Evolutionary conservation across 2,797 vertebrate species (phyloP).

Genomic region (Chaenodraco wilsoni): DNA sequence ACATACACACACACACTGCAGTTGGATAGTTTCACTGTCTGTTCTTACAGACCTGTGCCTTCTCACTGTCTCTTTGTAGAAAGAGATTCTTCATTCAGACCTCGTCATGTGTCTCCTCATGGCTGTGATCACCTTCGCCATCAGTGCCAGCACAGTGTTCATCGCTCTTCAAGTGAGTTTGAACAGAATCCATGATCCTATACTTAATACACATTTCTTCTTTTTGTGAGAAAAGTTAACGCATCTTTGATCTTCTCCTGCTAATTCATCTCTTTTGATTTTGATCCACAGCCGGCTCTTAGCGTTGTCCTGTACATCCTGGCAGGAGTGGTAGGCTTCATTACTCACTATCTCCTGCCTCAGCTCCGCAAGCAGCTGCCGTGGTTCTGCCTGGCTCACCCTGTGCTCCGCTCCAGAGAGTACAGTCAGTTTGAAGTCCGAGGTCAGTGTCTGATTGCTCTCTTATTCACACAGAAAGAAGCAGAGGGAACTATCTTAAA

Average conservation of each 20-base stretch:
- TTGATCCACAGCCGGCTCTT: slow-evolving; percentile 86
- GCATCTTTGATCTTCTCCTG: background rate
- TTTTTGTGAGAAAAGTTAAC: background rate
- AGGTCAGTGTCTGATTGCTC: slow-evolving; percentile 79
- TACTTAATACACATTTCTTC: slow-evolving; percentile 12
- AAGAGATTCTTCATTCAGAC: slow-evolving; percentile 92
- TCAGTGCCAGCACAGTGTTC: slow-evolving; percentile 95
- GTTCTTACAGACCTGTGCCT: slow-evolving; percentile 8
- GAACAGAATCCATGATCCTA: slow-evolving; percentile 10
- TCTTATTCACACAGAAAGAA: slow-evolving; percentile 11
- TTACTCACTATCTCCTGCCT: slow-evolving; percentile 92
- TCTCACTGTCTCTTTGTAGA: slow-evolving; percentile 72
- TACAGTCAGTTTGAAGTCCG: slow-evolving; percentile 95
- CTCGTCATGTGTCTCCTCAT: slow-evolving; percentile 92
- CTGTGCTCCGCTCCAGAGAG: slow-evolving; percentile 90
- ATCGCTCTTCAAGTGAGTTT: slow-evolving; percentile 90
- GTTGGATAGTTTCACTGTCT: slow-evolving; percentile 7
- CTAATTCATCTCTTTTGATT: background rate
- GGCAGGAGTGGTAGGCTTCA: slow-evolving; percentile 89
- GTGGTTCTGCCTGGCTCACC: slow-evolving; percentile 93
- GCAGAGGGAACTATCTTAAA: background rate
- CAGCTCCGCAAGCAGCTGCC: slow-evolving; percentile 94
- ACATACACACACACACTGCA: background rate
- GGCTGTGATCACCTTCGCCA: slow-evolving; percentile 91
- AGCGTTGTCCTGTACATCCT: slow-evolving; percentile 90